Conservation (phyloP, 2,888 invertebrate species). For the Crocallis elinguaria region DNA sequence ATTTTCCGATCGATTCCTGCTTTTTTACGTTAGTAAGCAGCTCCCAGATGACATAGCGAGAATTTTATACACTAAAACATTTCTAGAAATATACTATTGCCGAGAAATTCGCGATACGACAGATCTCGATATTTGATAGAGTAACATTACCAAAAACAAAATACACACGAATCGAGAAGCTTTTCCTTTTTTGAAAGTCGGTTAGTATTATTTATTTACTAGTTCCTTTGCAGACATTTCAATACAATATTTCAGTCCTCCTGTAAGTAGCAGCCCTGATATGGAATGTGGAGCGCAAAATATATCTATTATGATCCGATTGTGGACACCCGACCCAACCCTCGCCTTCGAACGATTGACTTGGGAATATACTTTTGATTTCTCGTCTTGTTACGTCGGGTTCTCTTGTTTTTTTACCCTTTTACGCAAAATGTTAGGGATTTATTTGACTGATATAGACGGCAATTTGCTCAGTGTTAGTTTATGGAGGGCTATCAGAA, state of each 20-base stretch:
- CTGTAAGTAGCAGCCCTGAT: conserved; percentile 26
- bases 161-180: no score
- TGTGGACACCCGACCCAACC: conserved; percentile 57
- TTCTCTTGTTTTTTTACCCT: conserved; percentile 46
- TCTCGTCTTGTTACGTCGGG: conserved; percentile 59
- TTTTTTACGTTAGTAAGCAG: no score
- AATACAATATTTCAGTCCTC: neutral
- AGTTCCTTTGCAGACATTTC: no score
- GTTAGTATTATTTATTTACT: no score
- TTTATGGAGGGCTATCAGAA: conserved; percentile 11
- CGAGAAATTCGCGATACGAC: no score
- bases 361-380: conserved; percentile 57
- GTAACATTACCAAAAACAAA: no score
- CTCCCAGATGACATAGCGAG: no score
- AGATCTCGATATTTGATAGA: no score
- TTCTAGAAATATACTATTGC: no score
- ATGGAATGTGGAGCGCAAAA: conserved; percentile 48
- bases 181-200: no score
- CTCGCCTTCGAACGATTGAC: conserved; percentile 71
- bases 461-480: conserved; percentile 21
- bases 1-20: no score
- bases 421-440: conserved; percentile 14
- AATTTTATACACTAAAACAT: no score
- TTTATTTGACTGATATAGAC: conserved; percentile 27
- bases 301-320: conserved; percentile 80